These are phyloP conservation scores for Diaprepes abbreviatus DNA, from an alignment of 2,888 invertebrate species.

Conservation along the genomic window DNA sequence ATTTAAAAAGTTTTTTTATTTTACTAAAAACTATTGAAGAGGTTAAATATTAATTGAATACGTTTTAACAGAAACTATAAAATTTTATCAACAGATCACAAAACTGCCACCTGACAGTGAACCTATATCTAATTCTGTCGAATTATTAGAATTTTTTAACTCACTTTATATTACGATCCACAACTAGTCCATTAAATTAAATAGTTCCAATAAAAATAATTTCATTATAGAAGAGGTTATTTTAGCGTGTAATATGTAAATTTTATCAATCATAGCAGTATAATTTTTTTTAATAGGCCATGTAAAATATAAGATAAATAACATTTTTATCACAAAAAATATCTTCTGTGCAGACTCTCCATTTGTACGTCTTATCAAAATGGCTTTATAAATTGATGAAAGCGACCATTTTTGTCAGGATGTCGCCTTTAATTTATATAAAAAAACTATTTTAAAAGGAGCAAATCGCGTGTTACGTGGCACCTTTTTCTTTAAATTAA, in stretches of 20 bases:
- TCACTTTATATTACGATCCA: too few relatives aligned
- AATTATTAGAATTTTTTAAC: too few relatives aligned
- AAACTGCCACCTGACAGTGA: too few relatives aligned
- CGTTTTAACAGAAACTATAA: too few relatives aligned
- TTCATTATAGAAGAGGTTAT: conserved; percentile 20
- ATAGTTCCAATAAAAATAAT: conserved; percentile 25
- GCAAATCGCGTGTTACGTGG: conserved; percentile 36
- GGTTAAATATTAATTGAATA: too few relatives aligned
- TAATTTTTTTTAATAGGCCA: conserved; percentile 17
- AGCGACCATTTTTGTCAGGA: conserved; percentile 11
- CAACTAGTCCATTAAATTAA: neutral
- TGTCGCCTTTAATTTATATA: conserved; percentile 14
- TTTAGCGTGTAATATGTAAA: conserved; percentile 37
- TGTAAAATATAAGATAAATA: conserved; percentile 14
- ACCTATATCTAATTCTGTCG: too few relatives aligned
- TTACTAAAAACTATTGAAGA: too few relatives aligned
- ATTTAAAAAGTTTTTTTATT: too few relatives aligned
- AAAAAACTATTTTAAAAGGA: conserved; percentile 23
- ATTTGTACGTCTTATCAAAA: conserved; percentile 31
- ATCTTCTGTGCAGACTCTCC: conserved; percentile 7
- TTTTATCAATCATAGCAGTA: conserved; percentile 24
- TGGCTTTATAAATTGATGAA: conserved; percentile 23
- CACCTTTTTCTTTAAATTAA: conserved; percentile 27
- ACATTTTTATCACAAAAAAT: conserved; percentile 25
- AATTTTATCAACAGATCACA: too few relatives aligned